Conservation (phyloP, 2,797 vertebrate genomes). For the Ceryle rudis region DNA sequence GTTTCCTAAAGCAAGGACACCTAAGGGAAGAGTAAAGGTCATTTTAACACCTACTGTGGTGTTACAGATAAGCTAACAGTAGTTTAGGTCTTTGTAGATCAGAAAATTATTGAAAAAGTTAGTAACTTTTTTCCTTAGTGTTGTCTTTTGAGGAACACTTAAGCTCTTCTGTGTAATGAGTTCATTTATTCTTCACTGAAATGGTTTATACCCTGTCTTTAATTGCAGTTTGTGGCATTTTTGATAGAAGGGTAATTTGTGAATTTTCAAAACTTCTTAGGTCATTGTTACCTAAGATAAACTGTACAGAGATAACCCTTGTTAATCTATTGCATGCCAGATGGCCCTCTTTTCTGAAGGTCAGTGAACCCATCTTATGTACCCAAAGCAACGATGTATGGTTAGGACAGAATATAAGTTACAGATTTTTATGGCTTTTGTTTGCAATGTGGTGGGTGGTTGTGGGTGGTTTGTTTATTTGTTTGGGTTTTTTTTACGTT, state of each 20-base stretch:
- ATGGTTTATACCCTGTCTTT: background rate
- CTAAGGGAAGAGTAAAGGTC: background rate
- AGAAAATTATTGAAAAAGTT: background rate
- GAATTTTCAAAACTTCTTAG: background rate
- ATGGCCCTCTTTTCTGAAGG: background rate
- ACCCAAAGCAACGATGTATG: fast-evolving
- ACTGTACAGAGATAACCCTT: background rate
- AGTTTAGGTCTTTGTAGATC: background rate
- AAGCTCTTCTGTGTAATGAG: background rate
- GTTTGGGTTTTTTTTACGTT: no score
- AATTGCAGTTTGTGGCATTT: background rate
- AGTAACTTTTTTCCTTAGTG: background rate
- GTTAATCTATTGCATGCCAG: background rate
- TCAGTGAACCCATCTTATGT: background rate
- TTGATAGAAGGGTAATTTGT: background rate
- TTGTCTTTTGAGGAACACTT: background rate
- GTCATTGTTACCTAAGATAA: background rate
- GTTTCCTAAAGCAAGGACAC: background rate
- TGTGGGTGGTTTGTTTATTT: no score
- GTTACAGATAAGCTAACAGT: background rate
- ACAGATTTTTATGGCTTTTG: background rate
- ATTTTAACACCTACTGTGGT: background rate
- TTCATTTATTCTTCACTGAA: background rate
- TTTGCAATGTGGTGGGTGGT: no score
- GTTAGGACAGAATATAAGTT: background rate